These are phyloP conservation scores for Chelonia mydas DNA, from an alignment of 2,797 vertebrate genomes.

Conservation along the genomic window DNA sequence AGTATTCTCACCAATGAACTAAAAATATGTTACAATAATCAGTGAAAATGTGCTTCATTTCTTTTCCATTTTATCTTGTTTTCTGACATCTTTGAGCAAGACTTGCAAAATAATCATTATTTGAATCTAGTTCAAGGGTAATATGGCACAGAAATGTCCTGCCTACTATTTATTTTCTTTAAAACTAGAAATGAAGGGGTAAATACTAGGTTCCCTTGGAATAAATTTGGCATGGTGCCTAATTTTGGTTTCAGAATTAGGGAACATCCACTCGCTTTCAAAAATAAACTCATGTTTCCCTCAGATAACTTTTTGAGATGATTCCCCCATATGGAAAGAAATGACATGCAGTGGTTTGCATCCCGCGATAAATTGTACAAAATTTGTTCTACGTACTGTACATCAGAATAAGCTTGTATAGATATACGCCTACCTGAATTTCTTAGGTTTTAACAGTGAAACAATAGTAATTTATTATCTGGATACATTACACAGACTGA, in stretches of 20 bases:
- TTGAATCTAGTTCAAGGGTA: not conserved
- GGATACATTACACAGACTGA: not conserved
- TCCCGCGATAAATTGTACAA: not conserved
- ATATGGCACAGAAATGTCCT: not conserved
- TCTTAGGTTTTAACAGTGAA: not conserved
- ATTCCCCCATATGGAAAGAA: not conserved
- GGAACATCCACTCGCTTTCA: not conserved
- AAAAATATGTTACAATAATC: accelerated
- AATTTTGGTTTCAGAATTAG: not conserved
- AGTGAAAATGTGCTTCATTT: not conserved
- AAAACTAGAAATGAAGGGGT: not conserved
- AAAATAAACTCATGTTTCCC: not conserved
- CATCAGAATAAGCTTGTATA: slow-evolving; percentile 16
- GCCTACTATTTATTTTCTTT: not conserved
- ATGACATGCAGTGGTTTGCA: not conserved
- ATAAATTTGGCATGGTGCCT: not conserved
- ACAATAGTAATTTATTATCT: not conserved
- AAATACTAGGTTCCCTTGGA: not conserved
- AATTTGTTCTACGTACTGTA: slow-evolving; percentile 12
- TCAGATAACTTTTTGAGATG: not conserved
- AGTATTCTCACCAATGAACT: slow-evolving; percentile 9
- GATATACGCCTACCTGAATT: not conserved
- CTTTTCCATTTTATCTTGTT: not conserved
- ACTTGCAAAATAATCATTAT: not conserved
- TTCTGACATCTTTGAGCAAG: not conserved